Conservation (phyloP, 2,113 vertebrate species). For the Carassius carassius region DNA sequence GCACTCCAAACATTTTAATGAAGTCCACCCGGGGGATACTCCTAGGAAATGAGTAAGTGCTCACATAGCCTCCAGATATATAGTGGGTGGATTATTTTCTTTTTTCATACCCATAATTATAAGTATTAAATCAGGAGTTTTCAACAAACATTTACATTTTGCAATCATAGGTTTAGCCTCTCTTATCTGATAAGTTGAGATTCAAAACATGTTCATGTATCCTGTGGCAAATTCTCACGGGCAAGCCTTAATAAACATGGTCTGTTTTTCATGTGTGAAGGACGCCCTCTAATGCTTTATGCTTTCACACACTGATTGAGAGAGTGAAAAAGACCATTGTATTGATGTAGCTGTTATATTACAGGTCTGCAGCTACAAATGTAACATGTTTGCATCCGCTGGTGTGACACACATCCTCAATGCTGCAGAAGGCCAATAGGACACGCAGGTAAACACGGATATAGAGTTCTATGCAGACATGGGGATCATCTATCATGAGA, state of each 20-base stretch:
- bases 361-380: conserved; percentile 87
- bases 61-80: conserved; percentile 4
- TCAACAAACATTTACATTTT: conserved; percentile 10
- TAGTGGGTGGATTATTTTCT: not conserved
- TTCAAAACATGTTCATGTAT: not conserved
- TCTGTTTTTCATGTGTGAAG: not conserved
- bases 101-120: not conserved
- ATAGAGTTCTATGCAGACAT: conserved; percentile 86
- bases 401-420: conserved; percentile 94
- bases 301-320: not conserved
- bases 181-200: not conserved
- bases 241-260: conserved; percentile 14
- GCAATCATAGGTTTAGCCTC: not conserved
- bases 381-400: conserved; percentile 79
- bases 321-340: not conserved
- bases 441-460: conserved; percentile 95
- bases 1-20: conserved; percentile 85
- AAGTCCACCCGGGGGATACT: conserved; percentile 86
- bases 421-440: conserved; percentile 90
- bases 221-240: not conserved
- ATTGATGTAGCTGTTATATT: not conserved
- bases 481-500: conserved; percentile 87
- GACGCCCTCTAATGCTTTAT: not conserved
- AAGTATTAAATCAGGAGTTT: not conserved
- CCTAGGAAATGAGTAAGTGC: conserved; percentile 89